Evolutionary conservation across 1,140 invertebrate species (phyloP).

Genomic region (Drosophila pruinosa): DNA sequence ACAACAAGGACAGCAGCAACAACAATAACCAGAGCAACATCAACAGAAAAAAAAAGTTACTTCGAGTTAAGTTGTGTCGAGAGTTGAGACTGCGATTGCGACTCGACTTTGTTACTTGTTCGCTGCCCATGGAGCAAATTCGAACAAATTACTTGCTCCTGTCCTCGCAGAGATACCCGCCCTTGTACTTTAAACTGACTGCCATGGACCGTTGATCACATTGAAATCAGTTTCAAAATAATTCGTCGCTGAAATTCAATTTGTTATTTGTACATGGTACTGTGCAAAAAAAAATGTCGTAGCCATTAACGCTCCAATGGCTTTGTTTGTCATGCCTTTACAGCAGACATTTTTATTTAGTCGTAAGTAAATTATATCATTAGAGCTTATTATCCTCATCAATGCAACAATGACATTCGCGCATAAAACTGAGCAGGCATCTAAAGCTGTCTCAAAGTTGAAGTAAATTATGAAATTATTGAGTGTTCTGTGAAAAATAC

Average conservation of each 20-base stretch:
- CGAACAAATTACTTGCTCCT: conserved; percentile 34
- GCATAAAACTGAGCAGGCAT: neutral
- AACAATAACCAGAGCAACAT: conserved; percentile 15
- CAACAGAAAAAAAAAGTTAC: conserved; percentile 51
- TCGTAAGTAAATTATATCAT: conserved; percentile 74
- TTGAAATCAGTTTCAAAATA: conserved; percentile 82
- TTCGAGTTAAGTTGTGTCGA: conserved; percentile 3
- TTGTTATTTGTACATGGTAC: conserved; percentile 73
- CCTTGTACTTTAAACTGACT: conserved; percentile 60
- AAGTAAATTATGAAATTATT: conserved; percentile 1
- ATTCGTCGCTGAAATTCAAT: conserved; percentile 77
- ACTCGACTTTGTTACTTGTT: conserved; percentile 30
- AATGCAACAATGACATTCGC: conserved; percentile 30
- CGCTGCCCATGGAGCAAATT: conserved; percentile 19
- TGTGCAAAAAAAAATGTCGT: conserved; percentile 14
- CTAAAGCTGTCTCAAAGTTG: neutral
- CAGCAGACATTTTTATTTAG: conserved; percentile 64
- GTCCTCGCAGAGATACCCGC: neutral
- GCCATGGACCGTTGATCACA: conserved; percentile 64
- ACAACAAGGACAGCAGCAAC: neutral
- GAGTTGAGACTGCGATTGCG: conserved; percentile 11
- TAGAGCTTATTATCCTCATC: conserved; percentile 57
- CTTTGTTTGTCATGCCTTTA: conserved; percentile 54
- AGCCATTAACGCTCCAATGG: conserved; percentile 71
- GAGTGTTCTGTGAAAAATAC: conserved; percentile 10